Percentiles rank a stretch among this genome's conserved stretches.
phyloP scores from a whole-genome alignment of 2,797 vertebrate genomes.

The Megalops cyprinoides region DNA sequence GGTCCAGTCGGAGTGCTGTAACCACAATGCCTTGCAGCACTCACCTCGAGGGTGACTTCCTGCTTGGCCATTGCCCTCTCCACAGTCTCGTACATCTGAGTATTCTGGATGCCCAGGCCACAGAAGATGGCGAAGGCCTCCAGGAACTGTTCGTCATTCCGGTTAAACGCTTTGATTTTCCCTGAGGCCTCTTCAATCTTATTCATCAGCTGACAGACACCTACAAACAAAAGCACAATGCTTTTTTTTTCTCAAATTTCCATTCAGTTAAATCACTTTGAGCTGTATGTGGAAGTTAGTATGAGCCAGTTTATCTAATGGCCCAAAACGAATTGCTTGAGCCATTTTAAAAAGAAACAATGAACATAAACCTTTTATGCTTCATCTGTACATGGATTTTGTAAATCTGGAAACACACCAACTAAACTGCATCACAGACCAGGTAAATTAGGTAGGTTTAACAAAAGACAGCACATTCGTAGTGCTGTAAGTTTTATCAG shows the following conservation, averaged over 20 bases:
- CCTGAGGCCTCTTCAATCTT: slow-evolving; percentile 88
- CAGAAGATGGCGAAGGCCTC: slow-evolving; percentile 98
- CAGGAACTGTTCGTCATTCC: slow-evolving; percentile 95
- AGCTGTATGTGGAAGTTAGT: not conserved
- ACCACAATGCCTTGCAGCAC: slow-evolving; percentile 33
- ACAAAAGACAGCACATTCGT: not conserved
- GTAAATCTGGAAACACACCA: not conserved
- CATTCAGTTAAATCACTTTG: too few species aligned
- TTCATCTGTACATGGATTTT: not conserved
- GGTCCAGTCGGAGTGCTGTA: not conserved
- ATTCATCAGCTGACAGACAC: slow-evolving; percentile 93
- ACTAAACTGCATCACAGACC: not conserved
- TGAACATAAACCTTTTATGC: not conserved
- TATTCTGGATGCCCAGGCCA: slow-evolving; percentile 97
- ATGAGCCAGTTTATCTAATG: not conserved
- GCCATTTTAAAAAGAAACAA: not conserved
- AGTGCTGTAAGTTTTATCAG: not conserved
- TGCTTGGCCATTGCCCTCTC: slow-evolving; percentile 97
- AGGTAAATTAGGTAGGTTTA: not conserved
- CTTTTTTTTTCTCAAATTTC: too few species aligned
- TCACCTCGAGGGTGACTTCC: slow-evolving; percentile 95
- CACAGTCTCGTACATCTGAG: slow-evolving; percentile 97
- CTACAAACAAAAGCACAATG: slow-evolving; percentile 60
- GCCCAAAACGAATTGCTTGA: not conserved
- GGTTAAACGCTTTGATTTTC: slow-evolving; percentile 89